A percentile compares a stretch with the other conserved stretches of the same genome.
Evolutionary conservation across 2,113 vertebrate genomes (phyloP).

Genomic region (Piprites chloris): DNA sequence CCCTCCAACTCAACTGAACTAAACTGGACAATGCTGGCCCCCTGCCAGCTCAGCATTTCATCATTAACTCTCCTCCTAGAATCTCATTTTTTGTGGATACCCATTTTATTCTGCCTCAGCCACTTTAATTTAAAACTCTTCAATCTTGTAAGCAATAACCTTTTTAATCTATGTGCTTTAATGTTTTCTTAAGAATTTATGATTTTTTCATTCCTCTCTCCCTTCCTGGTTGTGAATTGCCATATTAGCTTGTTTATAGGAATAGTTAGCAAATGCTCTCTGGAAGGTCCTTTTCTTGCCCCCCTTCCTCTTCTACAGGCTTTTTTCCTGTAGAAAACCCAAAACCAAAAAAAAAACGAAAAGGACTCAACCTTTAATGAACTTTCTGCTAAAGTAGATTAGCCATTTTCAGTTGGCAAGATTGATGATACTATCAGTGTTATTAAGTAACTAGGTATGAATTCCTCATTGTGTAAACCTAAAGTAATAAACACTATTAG

Average conservation of each 20-base stretch:
- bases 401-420: constrained; percentile 50
- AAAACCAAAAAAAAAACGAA: neutral
- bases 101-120: constrained; percentile 35
- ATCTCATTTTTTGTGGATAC: neutral
- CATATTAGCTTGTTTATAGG: neutral
- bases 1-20: neutral
- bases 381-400: constrained; percentile 59
- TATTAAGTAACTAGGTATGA: constrained; percentile 62
- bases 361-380: constrained; percentile 56
- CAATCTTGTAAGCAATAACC: constrained; percentile 18
- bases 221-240: neutral
- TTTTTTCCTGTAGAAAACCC: too few relatives aligned
- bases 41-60: neutral
- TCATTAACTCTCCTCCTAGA: neutral
- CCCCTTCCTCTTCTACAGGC: neutral
- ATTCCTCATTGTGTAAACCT: constrained; percentile 48
- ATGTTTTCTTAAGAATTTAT: constrained; percentile 44
- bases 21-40: neutral
- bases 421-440: constrained; percentile 63
- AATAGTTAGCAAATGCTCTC: neutral
- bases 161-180: constrained; percentile 24
- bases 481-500: constrained; percentile 45
- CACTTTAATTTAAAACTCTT: constrained; percentile 38
- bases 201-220: constrained; percentile 6
- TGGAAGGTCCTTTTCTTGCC: constrained; percentile 40